Percentiles rank a stretch among this genome's conserved stretches.
phyloP scores from a whole-genome alignment of 2,888 invertebrate genomes.

The Drosophila neotestacea region DNA sequence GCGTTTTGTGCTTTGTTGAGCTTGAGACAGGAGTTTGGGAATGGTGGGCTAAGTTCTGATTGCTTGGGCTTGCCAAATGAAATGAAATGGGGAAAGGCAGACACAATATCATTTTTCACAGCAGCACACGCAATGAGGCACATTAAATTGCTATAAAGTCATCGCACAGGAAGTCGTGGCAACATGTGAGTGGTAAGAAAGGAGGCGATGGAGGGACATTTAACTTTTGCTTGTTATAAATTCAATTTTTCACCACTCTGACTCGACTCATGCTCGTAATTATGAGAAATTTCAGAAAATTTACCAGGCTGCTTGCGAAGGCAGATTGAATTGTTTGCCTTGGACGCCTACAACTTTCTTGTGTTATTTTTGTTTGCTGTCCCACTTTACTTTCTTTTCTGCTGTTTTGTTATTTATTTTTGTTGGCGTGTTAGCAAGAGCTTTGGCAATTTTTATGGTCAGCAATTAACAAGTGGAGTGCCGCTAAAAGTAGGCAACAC shows the following conservation, averaged over 20 bases:
- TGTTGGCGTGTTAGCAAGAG: slow-evolving; percentile 59
- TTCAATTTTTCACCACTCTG: slow-evolving; percentile 67
- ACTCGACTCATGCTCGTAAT: slow-evolving; percentile 35
- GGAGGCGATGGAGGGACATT: slow-evolving; percentile 37
- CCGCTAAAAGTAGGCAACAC: slow-evolving; percentile 64
- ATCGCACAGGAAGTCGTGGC: slow-evolving; percentile 51
- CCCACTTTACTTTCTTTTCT: slow-evolving; percentile 13
- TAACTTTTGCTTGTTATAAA: slow-evolving; percentile 73
- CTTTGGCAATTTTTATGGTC: slow-evolving; percentile 70
- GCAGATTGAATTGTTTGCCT: slow-evolving; percentile 68
- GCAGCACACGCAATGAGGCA: slow-evolving; percentile 35
- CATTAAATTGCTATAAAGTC: slow-evolving; percentile 80
- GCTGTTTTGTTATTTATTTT: slow-evolving; percentile 17
- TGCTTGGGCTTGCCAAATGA: slow-evolving; percentile 31
- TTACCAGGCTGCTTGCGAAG: slow-evolving; percentile 24
- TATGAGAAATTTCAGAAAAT: slow-evolving; percentile 35
- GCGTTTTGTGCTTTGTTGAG: slow-evolving; percentile 22
- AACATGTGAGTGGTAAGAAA: slow-evolving; percentile 34
- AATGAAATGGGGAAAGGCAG: slow-evolving; percentile 18
- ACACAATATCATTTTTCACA: slow-evolving; percentile 71
- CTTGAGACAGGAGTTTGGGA: neutral
- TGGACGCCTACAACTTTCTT: slow-evolving; percentile 17
- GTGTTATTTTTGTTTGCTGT: slow-evolving; percentile 1
- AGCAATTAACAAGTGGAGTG: slow-evolving; percentile 71
- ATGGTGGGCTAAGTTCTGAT: slow-evolving; percentile 20